Percentiles rank a stretch among this genome's conserved stretches.
These are phyloP conservation scores for Diabrotica balteata DNA, from an alignment of 2,888 invertebrate species.

Conservation along the genomic window DNA sequence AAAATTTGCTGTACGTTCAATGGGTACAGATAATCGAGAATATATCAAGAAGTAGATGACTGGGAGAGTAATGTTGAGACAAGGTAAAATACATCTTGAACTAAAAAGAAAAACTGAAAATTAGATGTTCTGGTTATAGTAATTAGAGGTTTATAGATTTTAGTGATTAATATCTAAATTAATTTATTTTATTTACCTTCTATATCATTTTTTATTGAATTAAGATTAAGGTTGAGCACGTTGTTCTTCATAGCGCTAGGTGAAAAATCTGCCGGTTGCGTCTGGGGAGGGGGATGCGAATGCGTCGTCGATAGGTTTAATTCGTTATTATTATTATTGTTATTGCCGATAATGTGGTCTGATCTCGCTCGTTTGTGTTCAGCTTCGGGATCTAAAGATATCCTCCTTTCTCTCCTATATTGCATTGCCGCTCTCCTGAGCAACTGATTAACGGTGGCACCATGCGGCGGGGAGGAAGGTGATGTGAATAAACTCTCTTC, in stretches of 20 bases:
- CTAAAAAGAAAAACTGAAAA: too few species aligned
- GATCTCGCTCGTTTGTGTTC: conserved; percentile 66
- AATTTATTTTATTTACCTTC: conserved; percentile 37
- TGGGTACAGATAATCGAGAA: too few species aligned
- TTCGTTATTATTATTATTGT: conserved; percentile 56
- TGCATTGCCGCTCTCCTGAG: conserved; percentile 64
- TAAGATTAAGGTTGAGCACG: conserved; percentile 52
- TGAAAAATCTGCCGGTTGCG: conserved; percentile 66
- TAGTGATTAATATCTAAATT: background rate
- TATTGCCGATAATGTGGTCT: conserved; percentile 57
- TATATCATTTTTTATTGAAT: conserved; percentile 57
- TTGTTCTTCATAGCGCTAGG: conserved; percentile 69
- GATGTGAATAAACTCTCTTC: conserved; percentile 68
- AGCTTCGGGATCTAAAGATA: conserved; percentile 71
- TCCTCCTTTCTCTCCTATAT: conserved; percentile 64
- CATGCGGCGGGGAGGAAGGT: conserved; percentile 62
- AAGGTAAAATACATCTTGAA: too few species aligned
- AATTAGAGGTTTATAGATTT: too few species aligned
- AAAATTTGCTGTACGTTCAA: too few species aligned
- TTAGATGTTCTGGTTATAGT: too few species aligned
- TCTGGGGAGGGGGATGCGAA: conserved; percentile 59
- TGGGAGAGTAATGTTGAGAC: too few species aligned
- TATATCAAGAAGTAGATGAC: too few species aligned
- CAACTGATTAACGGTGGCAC: conserved; percentile 71
- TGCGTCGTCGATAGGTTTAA: conserved; percentile 45